Conservation (phyloP, 2,888 invertebrate genomes). For the Molorchus minor region DNA sequence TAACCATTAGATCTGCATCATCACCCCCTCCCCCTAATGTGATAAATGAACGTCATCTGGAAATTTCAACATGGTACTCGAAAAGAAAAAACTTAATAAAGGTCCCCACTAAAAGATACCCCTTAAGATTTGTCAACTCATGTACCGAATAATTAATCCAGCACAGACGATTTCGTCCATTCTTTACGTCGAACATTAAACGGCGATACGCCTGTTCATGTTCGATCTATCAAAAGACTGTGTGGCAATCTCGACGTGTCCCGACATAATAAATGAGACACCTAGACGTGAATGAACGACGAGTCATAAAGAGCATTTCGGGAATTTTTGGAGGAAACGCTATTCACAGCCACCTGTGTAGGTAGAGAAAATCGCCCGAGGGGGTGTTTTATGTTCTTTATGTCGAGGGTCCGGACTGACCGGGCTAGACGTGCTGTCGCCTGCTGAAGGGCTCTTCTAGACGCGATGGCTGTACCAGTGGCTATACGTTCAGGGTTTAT, state of each 20-base stretch:
- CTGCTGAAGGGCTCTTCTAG: constrained; percentile 28
- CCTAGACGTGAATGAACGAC: constrained; percentile 27
- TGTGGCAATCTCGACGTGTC: constrained; percentile 23
- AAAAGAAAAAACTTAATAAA: constrained; percentile 22
- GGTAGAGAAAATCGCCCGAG: constrained; percentile 41
- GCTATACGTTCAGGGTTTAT: background rate
- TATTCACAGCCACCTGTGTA: constrained; percentile 50
- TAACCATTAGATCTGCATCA: background rate
- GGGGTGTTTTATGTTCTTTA: constrained; percentile 37
- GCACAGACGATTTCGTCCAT: constrained; percentile 46
- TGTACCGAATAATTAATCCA: constrained; percentile 46
- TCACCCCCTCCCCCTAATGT: constrained; percentile 7
- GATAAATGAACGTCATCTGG: constrained; percentile 34
- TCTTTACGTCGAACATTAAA: constrained; percentile 42
- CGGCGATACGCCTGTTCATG: constrained; percentile 43
- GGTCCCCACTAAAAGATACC: constrained; percentile 33
- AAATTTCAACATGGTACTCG: constrained; percentile 35
- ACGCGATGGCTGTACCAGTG: constrained; percentile 27
- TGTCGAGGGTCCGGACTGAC: constrained; percentile 41
- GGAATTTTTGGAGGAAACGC: constrained; percentile 47
- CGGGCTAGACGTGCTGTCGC: constrained; percentile 45
- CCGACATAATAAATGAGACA: constrained; percentile 29
- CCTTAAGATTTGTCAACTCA: constrained; percentile 50
- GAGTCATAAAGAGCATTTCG: constrained; percentile 33
- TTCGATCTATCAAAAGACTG: constrained; percentile 45